Evolutionary conservation across 2,888 invertebrate species (phyloP), one percentile per base, ranked within the genome.

Genomic region (Platycnemis pennipes): DNA sequence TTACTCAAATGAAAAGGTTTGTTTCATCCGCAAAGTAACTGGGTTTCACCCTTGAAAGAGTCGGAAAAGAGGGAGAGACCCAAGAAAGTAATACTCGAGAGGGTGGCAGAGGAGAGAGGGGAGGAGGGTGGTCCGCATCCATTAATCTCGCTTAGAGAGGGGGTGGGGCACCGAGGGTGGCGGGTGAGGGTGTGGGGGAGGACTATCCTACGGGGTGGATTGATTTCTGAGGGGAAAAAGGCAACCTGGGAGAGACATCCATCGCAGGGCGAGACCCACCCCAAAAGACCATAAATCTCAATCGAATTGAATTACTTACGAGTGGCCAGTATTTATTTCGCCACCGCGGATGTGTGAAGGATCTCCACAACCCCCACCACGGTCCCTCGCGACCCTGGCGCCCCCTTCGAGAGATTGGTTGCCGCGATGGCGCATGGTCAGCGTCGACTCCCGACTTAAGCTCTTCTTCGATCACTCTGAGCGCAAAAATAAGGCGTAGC

Each of bases 91-190:
- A 63, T 63, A n/a, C 19, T 63, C 26, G 63, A 26, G 56, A 22
- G 56, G 2, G 26, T 26, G 63, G 26, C 63, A 63, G 26, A 26
- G 63, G 56, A 11, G 56, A 26, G 22, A n/a, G 0, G 63, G 26
- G 63, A 26, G 13, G 53, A 19, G 53, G 13, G n/a, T 26, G 63
- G 63, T n/a, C 63, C 63, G 63, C 63, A 63, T 26, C 63, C 63
- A 63, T 63, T 63, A 63, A 63, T 63, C 63, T 63, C 63, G 63
- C 63, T 63, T 63, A 63, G 63, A 63, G 26, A 63, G 63, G 53
- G 63, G 5, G 8, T 63, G 53, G 56, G 22, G 56, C n/a, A n/a
- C n/a, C 53, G 53, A 53, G 53, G 53, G 19, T 53, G 53, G 53
- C 2, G 2, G 8, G 4, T 16, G 8, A 53, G 53, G 53, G 53